phyloP scores from a whole-genome alignment of 2,113 vertebrate genomes.

The Apteryx mantelli region DNA sequence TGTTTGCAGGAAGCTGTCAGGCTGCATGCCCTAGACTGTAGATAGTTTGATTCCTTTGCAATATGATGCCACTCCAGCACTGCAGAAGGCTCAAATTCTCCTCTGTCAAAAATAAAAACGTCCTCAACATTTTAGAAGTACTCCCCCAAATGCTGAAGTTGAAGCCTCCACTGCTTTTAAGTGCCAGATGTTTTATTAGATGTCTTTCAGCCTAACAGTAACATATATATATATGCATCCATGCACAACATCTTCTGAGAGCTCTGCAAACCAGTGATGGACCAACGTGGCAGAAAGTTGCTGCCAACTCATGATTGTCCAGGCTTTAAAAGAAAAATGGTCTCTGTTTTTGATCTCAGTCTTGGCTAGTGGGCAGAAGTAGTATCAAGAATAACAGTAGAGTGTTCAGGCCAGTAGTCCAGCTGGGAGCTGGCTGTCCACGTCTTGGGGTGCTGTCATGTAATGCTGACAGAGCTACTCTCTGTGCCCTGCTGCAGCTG shows the following conservation, averaged over 20 bases:
- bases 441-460: not conserved
- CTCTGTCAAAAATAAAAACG: not conserved
- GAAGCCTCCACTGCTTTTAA: not conserved
- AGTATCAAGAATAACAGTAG: not conserved
- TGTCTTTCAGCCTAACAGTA: not conserved
- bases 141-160: not conserved
- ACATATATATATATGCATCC: rapidly evolving
- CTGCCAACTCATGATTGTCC: not conserved
- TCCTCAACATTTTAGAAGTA: not conserved
- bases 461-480: too few relatives aligned
- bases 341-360: not conserved
- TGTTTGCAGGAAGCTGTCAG: not conserved
- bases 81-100: not conserved
- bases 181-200: not conserved
- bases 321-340: not conserved
- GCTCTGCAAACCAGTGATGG: rapidly evolving
- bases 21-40: not conserved
- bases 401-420: not conserved
- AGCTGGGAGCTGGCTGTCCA: not conserved
- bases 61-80: not conserved
- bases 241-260: rapidly evolving
- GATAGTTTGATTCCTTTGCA: not conserved
- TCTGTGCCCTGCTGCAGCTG: not conserved
- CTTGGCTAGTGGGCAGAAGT: not conserved
- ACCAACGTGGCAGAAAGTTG: not conserved